Base-by-base conservation (phyloP, 2,113 vertebrate species). In the Callipepla californica region DNA sequence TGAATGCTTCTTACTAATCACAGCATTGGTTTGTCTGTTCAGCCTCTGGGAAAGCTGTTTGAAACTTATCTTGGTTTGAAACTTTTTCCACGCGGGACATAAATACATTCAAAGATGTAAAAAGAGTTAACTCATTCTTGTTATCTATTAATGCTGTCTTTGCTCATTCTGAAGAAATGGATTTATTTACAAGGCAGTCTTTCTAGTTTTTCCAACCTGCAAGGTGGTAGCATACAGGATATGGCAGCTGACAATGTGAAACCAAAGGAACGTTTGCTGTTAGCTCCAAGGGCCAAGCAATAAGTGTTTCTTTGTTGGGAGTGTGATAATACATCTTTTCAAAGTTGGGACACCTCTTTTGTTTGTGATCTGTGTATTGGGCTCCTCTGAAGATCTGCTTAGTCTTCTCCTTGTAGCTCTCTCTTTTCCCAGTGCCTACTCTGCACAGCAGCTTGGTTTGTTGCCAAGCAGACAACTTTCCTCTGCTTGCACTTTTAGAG, bases 11-110 rank as follows among this genome's bases (percentile, higher is more conserved):
- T 83, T 90, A 83, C 20, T 90, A 94, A 94, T 95, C 89, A 87
- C 6, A 65, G 82, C 87, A 75, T 92, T 89, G 87, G 7, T 21
- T 91, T 94, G 92, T 85, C 61, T 51, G 23, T 83, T 90, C 65
- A 83, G 38, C 20, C 82, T 93, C 89, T 95, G 95, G 93, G 96
- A 96, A 96, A 95, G 88, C 73, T 90, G 26, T 96, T 96, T 94
- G 74, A 70, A 89, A 77, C 32, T 74, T 92, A 81, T 63, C 36
- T 68, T n/a, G 58, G 78, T 91, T 40, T 40, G 40, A 40, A 40
- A 40, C 40, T 40, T 32, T 30, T 36, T 36, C 20, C 11, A 0
- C 45, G 40, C 4, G 11, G 34, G 45, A n/a, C 51, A 67, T 42
- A 12, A 47, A 6, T 51, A 48, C 0, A 0, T 34, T 48, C 47